Base-by-base conservation (phyloP, 2,113 vertebrate species). In the Eublepharis macularius region DNA sequence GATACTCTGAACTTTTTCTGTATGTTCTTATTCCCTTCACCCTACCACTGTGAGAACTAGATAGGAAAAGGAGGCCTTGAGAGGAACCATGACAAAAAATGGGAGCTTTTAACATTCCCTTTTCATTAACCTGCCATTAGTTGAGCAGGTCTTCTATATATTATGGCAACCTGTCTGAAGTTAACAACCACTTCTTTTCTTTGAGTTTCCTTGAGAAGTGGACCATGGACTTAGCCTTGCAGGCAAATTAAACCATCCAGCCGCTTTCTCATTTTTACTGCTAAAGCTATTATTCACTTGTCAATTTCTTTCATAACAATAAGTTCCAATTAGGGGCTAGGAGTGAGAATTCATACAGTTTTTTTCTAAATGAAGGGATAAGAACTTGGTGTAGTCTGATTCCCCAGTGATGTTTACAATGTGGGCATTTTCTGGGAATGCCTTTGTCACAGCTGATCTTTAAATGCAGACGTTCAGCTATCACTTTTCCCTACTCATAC, bases 401-500 rank as follows among this genome's bases (percentile, higher is more conserved):
- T n/a, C 47, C 75, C 21, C 65, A 29, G n/a, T 11, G 78, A 21
- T 17, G 24, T 8, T 84, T 90, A 12, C 5, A 79, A 68, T 85
- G 39, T 82, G 74, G 80, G 86, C 41, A 84, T 86, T 91, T 80
- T 60, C 2, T 84, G 0, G 68, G 73, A 89, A 81, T 19, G 49
- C 16, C 65, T 91, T 81, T 89, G 17, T 78, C 83, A 54, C 4
- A 74, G 9, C 4, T 45, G 1, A 75, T 93, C 89, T 89, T n/a
- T 74, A 90, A 89, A 80, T 77, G 24, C 81, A 91, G 76, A 70
- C 7, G 80, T 84, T 65, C 8, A 83, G 41, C 34, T 85, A 87
- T 84, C 10, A 9, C 87, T 92, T 94, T 92, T 93, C 32, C 83
- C 45, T 69, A 54, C 41, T 94, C 94, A 79, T 8, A 17, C 85